These are phyloP conservation scores for Rugalucina vietnamica DNA, from an alignment of 2,888 invertebrate species.

Conservation along the genomic window DNA sequence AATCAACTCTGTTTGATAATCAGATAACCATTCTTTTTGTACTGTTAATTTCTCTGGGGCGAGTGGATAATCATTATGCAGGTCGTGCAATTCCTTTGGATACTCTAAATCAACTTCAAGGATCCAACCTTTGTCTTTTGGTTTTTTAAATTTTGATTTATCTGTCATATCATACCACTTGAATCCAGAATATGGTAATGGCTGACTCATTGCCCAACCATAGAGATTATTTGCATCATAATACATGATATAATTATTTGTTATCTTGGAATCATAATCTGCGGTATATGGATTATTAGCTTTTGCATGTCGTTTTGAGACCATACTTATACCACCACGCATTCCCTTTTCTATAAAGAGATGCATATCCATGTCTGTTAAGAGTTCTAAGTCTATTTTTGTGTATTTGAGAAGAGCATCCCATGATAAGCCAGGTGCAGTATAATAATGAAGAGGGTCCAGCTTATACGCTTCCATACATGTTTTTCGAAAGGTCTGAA, in stretches of 20 bases:
- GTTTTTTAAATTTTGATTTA: conserved; percentile 24
- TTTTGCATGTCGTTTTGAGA: conserved; percentile 68
- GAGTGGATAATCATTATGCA: conserved; percentile 45
- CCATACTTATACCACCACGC: conserved; percentile 59
- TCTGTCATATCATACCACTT: conserved; percentile 7
- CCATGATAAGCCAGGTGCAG: conserved; percentile 76
- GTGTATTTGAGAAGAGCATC: conserved; percentile 74
- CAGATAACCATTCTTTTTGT: conserved; percentile 44
- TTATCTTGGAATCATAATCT: conserved; percentile 54
- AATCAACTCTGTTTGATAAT: conserved; percentile 62
- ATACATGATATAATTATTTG: conserved; percentile 45
- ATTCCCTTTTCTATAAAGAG: conserved; percentile 61
- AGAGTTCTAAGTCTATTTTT: conserved; percentile 66
- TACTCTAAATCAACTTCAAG: conserved; percentile 49
- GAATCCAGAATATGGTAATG: conserved; percentile 41
- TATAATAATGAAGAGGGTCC: conserved; percentile 73
- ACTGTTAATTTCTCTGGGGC: conserved; percentile 69
- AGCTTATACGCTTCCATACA: conserved; percentile 68
- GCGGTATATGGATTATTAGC: conserved; percentile 69
- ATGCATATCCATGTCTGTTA: conserved; percentile 73
- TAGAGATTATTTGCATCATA: conserved; percentile 45
- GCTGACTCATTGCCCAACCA: conserved; percentile 29
- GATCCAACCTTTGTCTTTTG: conserved; percentile 46
- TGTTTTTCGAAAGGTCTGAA: conserved; percentile 76
- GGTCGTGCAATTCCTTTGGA: conserved; percentile 34